Evolutionary conservation across 2,888 invertebrate genomes (phyloP).

Genomic region (Scotopteryx bipunctaria): DNA sequence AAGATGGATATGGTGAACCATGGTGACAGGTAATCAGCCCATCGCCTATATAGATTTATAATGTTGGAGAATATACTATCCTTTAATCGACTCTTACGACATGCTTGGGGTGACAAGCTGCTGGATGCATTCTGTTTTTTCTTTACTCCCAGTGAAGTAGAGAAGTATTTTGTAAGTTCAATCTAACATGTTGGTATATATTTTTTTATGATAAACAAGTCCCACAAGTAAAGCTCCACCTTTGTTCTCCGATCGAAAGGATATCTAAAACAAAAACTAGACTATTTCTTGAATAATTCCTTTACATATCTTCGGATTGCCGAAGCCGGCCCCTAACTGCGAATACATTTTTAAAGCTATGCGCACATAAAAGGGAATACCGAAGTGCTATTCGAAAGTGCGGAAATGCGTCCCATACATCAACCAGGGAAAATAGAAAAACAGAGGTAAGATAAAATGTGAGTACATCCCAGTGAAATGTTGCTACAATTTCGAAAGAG

Average conservation of each 20-base stretch:
- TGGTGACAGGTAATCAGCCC: too few relatives aligned
- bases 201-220: neutral
- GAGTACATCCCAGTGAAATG: slow-evolving; percentile 73
- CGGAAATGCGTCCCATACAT: slow-evolving; percentile 81
- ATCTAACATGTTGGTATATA: too few relatives aligned
- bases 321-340: slow-evolving; percentile 56
- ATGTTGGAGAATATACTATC: too few relatives aligned
- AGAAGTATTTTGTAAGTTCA: too few relatives aligned
- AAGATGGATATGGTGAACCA: too few relatives aligned
- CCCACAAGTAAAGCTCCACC: neutral
- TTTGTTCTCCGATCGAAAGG: slow-evolving; percentile 14
- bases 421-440: slow-evolving; percentile 78
- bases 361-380: slow-evolving; percentile 78
- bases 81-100: too few relatives aligned
- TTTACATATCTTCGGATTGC: slow-evolving; percentile 55
- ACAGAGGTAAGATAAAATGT: slow-evolving; percentile 74
- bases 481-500: slow-evolving; percentile 72
- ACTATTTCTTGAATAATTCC: slow-evolving; percentile 57
- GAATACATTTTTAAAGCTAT: slow-evolving; percentile 79
- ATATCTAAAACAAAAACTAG: slow-evolving; percentile 35
- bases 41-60: too few relatives aligned
- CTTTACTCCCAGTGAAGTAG: too few relatives aligned
- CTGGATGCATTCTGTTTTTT: too few relatives aligned
- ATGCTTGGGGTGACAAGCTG: too few relatives aligned
- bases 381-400: slow-evolving; percentile 75